These are phyloP conservation scores for Hiodon alosoides DNA, from an alignment of 2,113 vertebrate species.

Conservation along the genomic window DNA sequence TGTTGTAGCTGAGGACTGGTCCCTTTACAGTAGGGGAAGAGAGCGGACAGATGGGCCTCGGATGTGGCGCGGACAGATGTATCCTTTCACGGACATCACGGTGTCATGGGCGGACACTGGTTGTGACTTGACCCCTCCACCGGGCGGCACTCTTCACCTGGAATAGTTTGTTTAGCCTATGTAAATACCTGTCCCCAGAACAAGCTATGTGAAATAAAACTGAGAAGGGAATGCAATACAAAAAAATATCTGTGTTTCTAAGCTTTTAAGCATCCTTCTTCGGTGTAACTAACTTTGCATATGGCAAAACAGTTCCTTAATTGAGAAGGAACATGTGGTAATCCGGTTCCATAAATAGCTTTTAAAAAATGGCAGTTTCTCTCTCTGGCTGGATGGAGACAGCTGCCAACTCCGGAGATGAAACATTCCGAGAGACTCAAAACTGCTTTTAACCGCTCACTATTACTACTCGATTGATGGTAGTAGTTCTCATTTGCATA, in stretches of 20 bases:
- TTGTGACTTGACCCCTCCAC: no score
- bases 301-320: conserved; percentile 28
- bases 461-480: background rate
- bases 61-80: no score
- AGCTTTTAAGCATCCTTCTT: background rate
- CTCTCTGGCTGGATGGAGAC: conserved; percentile 25
- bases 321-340: conserved; percentile 13
- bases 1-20: no score
- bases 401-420: conserved; percentile 30
- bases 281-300: conserved; percentile 15
- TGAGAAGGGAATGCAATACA: background rate
- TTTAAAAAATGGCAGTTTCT: conserved; percentile 30
- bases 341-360: conserved; percentile 41
- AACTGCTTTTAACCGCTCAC: background rate
- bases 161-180: no score
- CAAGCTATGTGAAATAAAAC: background rate
- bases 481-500: conserved; percentile 31
- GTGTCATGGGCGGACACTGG: no score
- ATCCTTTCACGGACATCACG: no score
- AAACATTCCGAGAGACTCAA: conserved; percentile 24
- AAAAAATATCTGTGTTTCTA: background rate
- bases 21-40: no score
- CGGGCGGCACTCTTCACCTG: no score
- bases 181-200: background rate
- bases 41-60: no score